Evolutionary conservation across 2,888 invertebrate species (phyloP).

Genomic region (Yponomeuta plumbellus): DNA sequence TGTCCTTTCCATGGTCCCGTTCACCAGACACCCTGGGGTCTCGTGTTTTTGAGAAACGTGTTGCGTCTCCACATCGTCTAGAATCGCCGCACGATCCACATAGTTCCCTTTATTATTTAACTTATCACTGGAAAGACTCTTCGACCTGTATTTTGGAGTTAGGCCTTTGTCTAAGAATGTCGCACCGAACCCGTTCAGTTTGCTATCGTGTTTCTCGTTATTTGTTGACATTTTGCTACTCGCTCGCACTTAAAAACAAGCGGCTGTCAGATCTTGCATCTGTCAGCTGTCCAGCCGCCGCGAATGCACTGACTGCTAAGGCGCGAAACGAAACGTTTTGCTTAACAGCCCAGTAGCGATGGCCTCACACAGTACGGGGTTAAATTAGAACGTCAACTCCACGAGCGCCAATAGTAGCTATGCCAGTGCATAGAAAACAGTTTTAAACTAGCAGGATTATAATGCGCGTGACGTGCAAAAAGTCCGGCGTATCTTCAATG

Average conservation of each 20-base stretch:
- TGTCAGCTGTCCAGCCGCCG: slow-evolving; percentile 43
- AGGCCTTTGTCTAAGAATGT: slow-evolving; percentile 59
- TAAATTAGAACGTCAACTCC: not conserved
- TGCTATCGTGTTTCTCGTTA: slow-evolving; percentile 60
- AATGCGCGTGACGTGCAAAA: slow-evolving; percentile 28
- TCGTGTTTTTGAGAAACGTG: slow-evolving; percentile 58
- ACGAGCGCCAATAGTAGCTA: too few species aligned
- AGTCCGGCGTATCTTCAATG: slow-evolving; percentile 39
- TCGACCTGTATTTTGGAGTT: slow-evolving; percentile 59
- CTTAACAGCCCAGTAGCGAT: slow-evolving; percentile 33
- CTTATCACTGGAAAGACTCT: slow-evolving; percentile 72
- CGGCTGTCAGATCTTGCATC: not conserved
- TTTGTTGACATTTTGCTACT: slow-evolving; percentile 63
- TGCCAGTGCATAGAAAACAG: slow-evolving; percentile 17
- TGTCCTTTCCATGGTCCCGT: slow-evolving; percentile 47
- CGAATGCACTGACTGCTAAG: slow-evolving; percentile 51
- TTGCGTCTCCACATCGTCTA: slow-evolving; percentile 64
- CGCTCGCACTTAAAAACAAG: slow-evolving; percentile 30
- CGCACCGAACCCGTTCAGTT: slow-evolving; percentile 58
- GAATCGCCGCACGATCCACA: slow-evolving; percentile 63
- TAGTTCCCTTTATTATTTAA: slow-evolving; percentile 52
- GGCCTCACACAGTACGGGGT: slow-evolving; percentile 20
- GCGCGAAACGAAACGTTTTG: slow-evolving; percentile 53
- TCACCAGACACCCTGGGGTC: slow-evolving; percentile 64
- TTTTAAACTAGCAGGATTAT: slow-evolving; percentile 28